Percentiles rank a stretch among this genome's conserved stretches.
These are phyloP conservation scores for Eupsittula cactorum DNA, from an alignment of 2,113 vertebrate species.

Conservation along the genomic window DNA sequence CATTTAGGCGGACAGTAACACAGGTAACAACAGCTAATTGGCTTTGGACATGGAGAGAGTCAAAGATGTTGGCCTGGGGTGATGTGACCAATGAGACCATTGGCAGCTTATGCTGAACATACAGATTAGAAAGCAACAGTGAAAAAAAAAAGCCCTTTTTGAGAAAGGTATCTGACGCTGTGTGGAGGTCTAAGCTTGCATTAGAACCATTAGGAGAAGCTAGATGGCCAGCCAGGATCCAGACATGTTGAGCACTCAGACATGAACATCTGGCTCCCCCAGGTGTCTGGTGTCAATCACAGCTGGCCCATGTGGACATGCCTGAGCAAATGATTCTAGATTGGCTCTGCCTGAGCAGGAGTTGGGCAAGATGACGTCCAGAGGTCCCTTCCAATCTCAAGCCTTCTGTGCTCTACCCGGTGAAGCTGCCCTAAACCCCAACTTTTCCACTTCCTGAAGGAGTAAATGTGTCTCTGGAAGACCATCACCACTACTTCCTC, in stretches of 20 bases:
- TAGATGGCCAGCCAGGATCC: neutral
- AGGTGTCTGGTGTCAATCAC: neutral
- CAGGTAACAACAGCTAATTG: neutral
- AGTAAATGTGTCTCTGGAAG: neutral
- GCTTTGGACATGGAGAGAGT: neutral
- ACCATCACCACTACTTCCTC: neutral
- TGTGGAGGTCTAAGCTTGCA: neutral
- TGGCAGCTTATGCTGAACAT: neutral
- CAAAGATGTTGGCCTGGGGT: neutral
- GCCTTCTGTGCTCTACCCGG: neutral
- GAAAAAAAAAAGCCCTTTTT: neutral
- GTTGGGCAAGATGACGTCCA: neutral
- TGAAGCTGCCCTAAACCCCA: neutral
- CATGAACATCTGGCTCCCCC: rapidly evolving
- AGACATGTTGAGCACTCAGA: neutral
- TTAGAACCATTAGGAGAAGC: neutral
- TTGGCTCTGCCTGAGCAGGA: neutral
- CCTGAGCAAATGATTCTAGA: neutral
- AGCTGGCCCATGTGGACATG: neutral
- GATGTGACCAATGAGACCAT: neutral
- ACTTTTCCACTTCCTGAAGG: neutral
- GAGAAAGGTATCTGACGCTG: neutral
- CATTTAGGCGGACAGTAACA: neutral
- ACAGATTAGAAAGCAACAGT: neutral
- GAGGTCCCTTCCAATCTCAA: neutral